Evolutionary conservation across 2,888 invertebrate species (phyloP), one percentile per base, ranked within the genome.

Genomic region (Gryllus longicercus): DNA sequence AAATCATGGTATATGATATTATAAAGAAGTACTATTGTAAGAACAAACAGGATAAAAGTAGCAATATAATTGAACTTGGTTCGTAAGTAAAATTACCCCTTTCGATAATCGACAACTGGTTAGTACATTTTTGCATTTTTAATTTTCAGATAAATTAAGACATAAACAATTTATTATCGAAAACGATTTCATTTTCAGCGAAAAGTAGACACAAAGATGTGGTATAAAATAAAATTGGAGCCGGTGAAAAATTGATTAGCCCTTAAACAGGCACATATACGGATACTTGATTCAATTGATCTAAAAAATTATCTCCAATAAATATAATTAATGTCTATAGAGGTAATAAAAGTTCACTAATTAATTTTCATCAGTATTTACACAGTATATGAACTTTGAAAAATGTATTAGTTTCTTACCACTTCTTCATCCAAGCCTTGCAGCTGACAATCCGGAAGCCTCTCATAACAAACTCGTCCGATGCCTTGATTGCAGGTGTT

Each of bases 371-470:
- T 10, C 8, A 76, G 74, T 74, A 5, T 12, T 78, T 76, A 50
- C 63, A 10, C 38, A 38, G 38, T n/a, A 76, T 38, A 38, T 38
- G 38, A 38, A 5, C 8, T 38, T 38, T 38, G 38, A 38, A 8
- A 38, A 38, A 38, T 38, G 38, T 38, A 38, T 25, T 25, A 23
- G 21, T 18, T 11, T 88, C 91, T 88, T 85, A 96, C 90, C 84
- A 95, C 93, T 86, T 96, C 96, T 84, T 96, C 95, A 84, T 96
- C 95, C 85, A 95, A 96, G 82, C 95, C 95, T 88, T 95, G 95
- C 74, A 96, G 88, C 86, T 96, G 96, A 85, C 95, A 95, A 86
- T 96, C 96, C 74, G 96, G 95, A 84, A 96, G 88, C 85, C 96
- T 90, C 88, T 96, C 96, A 86, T 96, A 96, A 88, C 95, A 93